phyloP scores from a whole-genome alignment of 1,140 invertebrate species.

The Aphelinus certus region DNA sequence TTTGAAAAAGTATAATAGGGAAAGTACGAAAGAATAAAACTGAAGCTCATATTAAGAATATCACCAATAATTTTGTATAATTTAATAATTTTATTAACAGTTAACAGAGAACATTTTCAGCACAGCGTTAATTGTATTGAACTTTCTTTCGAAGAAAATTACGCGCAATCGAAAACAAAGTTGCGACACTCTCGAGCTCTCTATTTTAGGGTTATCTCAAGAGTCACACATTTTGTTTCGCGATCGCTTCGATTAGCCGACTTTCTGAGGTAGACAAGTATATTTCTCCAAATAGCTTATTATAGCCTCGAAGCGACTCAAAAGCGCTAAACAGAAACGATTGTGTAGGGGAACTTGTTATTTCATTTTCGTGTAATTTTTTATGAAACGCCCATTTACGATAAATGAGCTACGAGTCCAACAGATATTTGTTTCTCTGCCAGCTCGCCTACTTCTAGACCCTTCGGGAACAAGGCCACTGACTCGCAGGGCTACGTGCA shows the following conservation, averaged over 20 bases:
- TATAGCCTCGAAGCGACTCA: slow-evolving; percentile 52
- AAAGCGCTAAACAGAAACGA: slow-evolving; percentile 57
- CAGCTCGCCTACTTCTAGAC: slow-evolving; percentile 42
- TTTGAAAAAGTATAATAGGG: too few relatives aligned
- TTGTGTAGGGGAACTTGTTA: neutral
- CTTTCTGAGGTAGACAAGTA: slow-evolving; percentile 66
- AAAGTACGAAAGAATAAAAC: too few relatives aligned
- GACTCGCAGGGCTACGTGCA: neutral
- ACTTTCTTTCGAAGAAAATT: slow-evolving; percentile 14
- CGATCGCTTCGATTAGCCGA: slow-evolving; percentile 57
- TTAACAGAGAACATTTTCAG: neutral
- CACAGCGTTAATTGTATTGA: slow-evolving; percentile 6
- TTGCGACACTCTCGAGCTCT: neutral
- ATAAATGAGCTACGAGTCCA: slow-evolving; percentile 49
- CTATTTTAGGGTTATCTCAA: neutral
- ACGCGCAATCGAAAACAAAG: neutral
- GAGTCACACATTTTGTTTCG: slow-evolving; percentile 29
- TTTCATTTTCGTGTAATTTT: neutral
- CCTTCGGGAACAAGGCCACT: slow-evolving; percentile 42
- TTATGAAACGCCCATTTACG: slow-evolving; percentile 7
- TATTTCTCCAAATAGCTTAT: slow-evolving; percentile 64
- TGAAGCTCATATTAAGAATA: too few relatives aligned
- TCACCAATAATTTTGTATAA: too few relatives aligned
- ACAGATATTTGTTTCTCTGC: slow-evolving; percentile 6
- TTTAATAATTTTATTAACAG: neutral